These are phyloP conservation scores for Venturia canescens DNA, from an alignment of 1,140 invertebrate genomes.

Conservation along the genomic window DNA sequence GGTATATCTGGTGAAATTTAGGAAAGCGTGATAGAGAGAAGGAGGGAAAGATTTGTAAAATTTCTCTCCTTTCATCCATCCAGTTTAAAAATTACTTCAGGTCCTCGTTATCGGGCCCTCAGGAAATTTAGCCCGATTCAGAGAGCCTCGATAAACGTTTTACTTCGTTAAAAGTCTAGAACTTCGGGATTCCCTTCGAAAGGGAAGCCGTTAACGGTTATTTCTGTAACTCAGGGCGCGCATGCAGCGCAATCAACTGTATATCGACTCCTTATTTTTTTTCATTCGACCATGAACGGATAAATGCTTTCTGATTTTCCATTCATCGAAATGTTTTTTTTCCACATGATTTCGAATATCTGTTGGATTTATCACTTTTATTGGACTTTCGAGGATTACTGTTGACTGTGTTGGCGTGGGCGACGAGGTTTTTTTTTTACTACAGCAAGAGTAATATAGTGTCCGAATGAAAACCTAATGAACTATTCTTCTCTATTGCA, in stretches of 20 bases:
- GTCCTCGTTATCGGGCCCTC: constrained; percentile 33
- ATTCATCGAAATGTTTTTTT: constrained; percentile 12
- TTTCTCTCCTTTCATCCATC: not conserved
- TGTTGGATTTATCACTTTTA: not conserved
- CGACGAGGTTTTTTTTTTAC: too few relatives aligned
- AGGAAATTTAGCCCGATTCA: constrained; percentile 38
- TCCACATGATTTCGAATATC: not conserved
- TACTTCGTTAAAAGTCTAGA: not conserved
- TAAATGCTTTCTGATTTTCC: constrained; percentile 20
- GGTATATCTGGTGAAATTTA: not conserved
- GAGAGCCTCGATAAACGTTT: constrained; percentile 28
- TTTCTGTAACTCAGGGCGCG: not conserved
- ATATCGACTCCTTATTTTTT: not conserved
- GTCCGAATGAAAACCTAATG: too few relatives aligned
- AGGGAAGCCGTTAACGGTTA: constrained; percentile 3
- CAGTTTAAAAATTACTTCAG: constrained; percentile 12
- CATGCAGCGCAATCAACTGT: constrained; percentile 15
- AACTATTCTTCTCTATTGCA: too few relatives aligned
- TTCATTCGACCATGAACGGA: not conserved
- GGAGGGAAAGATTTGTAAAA: not conserved
- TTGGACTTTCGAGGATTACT: too few relatives aligned
- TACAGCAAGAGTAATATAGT: too few relatives aligned
- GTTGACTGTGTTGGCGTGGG: too few relatives aligned
- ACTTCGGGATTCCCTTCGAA: not conserved
- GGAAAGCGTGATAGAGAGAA: not conserved